Percentiles rank a stretch among this genome's conserved stretches.
Conservation (phyloP, 2,113 vertebrate species). For the Oncorhynchus gorbuscha region DNA sequence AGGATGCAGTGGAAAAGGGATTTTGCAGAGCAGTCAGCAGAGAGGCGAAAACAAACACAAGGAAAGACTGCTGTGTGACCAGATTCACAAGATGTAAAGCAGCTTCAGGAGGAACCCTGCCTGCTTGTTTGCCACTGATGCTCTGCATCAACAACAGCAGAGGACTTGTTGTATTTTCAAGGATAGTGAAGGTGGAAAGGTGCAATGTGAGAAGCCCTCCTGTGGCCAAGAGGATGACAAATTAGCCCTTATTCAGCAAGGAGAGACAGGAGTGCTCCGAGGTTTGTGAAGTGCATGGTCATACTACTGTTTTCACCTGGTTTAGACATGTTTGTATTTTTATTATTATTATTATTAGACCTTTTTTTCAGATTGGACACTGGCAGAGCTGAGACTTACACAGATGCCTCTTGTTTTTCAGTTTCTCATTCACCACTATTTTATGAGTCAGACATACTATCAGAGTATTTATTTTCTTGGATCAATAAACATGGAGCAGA, state of each 20-base stretch:
- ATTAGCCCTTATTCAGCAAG: constrained; percentile 57
- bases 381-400: background rate
- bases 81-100: constrained; percentile 56
- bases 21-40: constrained; percentile 39
- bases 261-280: constrained; percentile 40
- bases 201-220: constrained; percentile 46
- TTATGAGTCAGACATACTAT: background rate
- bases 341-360: background rate
- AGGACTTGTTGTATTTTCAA: constrained; percentile 55
- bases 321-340: constrained; percentile 6
- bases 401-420: background rate
- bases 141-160: constrained; percentile 19
- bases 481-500: background rate
- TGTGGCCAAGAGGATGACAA: constrained; percentile 48
- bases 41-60: constrained; percentile 46
- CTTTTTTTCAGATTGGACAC: constrained; percentile 1
- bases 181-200: constrained; percentile 62
- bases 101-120: constrained; percentile 20
- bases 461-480: background rate
- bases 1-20: constrained; percentile 47
- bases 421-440: background rate
- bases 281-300: constrained; percentile 64
- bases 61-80: constrained; percentile 31
- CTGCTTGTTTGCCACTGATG: background rate
- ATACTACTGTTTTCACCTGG: constrained; percentile 32